Conservation (phyloP, 2,888 invertebrate species). For the Pharmacophagus antenor region DNA sequence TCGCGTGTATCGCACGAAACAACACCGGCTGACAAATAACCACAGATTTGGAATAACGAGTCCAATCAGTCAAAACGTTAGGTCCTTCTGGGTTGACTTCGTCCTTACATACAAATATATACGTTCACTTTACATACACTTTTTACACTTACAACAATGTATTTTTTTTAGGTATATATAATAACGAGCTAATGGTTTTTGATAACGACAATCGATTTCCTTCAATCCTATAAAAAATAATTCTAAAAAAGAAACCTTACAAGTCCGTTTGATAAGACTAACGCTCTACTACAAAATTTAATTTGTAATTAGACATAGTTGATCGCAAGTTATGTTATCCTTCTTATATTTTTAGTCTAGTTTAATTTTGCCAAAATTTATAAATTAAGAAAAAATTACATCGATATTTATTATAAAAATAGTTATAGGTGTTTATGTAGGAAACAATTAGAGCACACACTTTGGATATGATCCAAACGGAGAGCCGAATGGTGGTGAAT, state of each 20-base stretch:
- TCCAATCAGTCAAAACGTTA: conserved; percentile 51
- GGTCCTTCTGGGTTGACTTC: conserved; percentile 33
- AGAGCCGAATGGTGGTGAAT: conserved; percentile 14
- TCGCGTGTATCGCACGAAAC: conserved; percentile 33
- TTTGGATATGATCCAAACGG: conserved; percentile 17
- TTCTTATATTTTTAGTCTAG: no score
- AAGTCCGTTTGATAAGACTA: no score
- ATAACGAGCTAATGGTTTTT: neutral
- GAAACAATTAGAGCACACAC: conserved; percentile 9
- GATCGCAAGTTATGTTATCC: no score
- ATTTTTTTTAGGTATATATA: no score
- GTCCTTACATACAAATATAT: conserved; percentile 37
- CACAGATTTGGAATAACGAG: conserved; percentile 45
- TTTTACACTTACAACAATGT: neutral
- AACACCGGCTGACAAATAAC: conserved; percentile 49
- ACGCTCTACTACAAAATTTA: no score
- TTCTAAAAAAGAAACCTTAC: no score
- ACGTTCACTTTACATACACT: neutral
- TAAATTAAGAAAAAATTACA: no score
- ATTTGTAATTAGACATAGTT: no score
- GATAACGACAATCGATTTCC: neutral
- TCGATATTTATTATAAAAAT: neutral
- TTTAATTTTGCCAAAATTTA: no score
- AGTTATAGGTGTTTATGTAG: neutral
- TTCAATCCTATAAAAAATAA: no score